Conservation (phyloP, 2,797 vertebrate species). For the Cryptoprocta ferox region DNA sequence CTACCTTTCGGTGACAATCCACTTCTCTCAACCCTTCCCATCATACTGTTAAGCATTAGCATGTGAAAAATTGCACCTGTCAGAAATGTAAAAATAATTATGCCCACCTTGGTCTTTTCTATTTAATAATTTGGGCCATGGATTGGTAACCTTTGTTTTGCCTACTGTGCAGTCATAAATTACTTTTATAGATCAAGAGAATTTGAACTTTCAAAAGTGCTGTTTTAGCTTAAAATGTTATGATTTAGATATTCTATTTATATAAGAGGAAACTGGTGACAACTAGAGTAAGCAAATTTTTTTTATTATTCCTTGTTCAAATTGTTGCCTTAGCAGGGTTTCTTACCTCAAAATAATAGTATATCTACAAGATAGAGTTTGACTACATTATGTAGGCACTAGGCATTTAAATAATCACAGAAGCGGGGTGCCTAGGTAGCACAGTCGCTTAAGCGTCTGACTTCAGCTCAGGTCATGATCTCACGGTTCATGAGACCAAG, state of each 20-base stretch:
- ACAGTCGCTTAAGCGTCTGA: too few relatives aligned
- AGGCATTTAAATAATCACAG: slow-evolving; percentile 43
- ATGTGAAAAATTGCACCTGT: slow-evolving; percentile 86
- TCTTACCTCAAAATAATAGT: slow-evolving; percentile 63
- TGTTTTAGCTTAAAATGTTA: slow-evolving; percentile 85
- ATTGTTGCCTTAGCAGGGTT: slow-evolving; percentile 31
- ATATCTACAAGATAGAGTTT: slow-evolving; percentile 33
- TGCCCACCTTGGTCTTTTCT: slow-evolving; percentile 87
- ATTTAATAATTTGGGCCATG: slow-evolving; percentile 86
- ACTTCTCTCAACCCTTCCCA: slow-evolving; percentile 55
- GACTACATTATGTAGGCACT: background rate
- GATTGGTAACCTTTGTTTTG: slow-evolving; percentile 89
- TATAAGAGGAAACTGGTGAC: slow-evolving; percentile 54
- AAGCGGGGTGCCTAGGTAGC: background rate
- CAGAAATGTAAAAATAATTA: slow-evolving; percentile 84
- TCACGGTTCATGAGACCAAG: too few relatives aligned
- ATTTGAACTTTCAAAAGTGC: slow-evolving; percentile 89
- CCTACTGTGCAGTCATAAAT: slow-evolving; percentile 86
- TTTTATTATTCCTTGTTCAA: slow-evolving; percentile 55
- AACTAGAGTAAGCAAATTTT: slow-evolving; percentile 57
- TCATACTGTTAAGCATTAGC: slow-evolving; percentile 77
- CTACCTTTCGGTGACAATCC: slow-evolving; percentile 47
- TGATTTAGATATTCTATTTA: slow-evolving; percentile 75
- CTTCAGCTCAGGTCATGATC: too few relatives aligned
- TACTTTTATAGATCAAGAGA: slow-evolving; percentile 90